Percentiles rank a stretch among this genome's conserved stretches.
phyloP scores from a whole-genome alignment of 1,140 invertebrate genomes.

The Riptortus pedestris region DNA sequence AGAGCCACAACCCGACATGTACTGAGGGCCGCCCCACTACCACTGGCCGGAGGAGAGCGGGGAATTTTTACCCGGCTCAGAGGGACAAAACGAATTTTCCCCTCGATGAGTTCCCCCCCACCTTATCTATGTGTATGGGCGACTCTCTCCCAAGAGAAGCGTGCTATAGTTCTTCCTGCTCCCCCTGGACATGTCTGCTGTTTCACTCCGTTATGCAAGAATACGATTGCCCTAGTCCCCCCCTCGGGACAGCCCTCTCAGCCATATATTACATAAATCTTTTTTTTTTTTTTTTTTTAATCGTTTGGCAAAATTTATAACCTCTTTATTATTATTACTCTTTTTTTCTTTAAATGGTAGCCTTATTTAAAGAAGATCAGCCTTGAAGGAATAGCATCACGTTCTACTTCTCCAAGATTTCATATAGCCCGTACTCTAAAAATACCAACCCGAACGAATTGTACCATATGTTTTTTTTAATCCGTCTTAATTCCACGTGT shows the following conservation, averaged over 20 bases:
- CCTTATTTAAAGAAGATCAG: no score
- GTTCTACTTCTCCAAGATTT: no score
- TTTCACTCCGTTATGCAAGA: neutral
- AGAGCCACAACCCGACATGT: conserved; percentile 21
- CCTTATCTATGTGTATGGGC: conserved; percentile 3
- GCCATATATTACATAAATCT: conserved; percentile 6
- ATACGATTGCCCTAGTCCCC: neutral
- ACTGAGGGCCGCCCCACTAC: conserved; percentile 4
- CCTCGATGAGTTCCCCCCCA: neutral
- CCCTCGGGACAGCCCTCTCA: no score
- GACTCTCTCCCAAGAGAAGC: neutral
- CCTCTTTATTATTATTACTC: no score
- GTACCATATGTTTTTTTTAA: no score
- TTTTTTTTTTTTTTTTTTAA: neutral
- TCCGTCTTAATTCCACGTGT: no score
- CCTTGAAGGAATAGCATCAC: no score
- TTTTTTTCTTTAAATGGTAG: no score
- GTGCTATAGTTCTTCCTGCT: neutral
- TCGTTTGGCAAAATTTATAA: no score
- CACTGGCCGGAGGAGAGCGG: neutral
- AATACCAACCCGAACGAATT: no score
- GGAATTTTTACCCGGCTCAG: neutral
- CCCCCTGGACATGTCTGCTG: neutral
- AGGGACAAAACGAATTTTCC: neutral
- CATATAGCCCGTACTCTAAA: no score